A percentile compares a stretch with the other conserved stretches of the same genome.
These are phyloP conservation scores for Eulemur rubriventer DNA, from an alignment of 2,797 vertebrate species.

Conservation along the genomic window DNA sequence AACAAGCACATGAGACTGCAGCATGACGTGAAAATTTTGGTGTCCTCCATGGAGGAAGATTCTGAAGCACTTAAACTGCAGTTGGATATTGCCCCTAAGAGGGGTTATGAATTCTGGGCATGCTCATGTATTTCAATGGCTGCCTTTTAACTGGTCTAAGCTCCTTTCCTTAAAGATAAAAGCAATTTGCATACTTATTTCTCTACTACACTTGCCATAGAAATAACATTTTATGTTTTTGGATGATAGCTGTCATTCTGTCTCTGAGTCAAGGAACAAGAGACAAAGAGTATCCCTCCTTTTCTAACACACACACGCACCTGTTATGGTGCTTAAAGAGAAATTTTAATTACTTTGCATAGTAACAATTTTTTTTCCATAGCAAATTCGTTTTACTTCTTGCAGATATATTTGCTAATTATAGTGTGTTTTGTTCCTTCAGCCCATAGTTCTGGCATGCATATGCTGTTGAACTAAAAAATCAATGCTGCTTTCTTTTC, in stretches of 20 bases:
- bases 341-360: constrained; percentile 40
- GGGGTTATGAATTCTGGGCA: background rate
- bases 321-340: background rate
- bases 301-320: background rate
- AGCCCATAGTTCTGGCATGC: constrained; percentile 37
- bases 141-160: background rate
- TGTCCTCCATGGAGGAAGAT: background rate
- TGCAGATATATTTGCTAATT: constrained; percentile 73
- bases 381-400: constrained; percentile 59
- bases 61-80: background rate
- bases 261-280: background rate
- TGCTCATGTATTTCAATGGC: background rate
- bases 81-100: background rate
- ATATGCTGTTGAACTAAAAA: background rate
- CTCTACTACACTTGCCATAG: background rate
- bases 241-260: background rate
- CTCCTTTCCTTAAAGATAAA: background rate
- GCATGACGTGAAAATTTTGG: background rate
- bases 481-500: background rate
- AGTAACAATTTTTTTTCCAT: background rate
- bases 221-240: background rate
- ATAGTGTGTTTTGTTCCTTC: constrained; percentile 51
- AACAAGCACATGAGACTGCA: background rate
- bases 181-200: background rate
- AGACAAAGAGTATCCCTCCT: background rate